These are phyloP conservation scores for Arrhamphus sclerolepis DNA, from an alignment of 2,797 vertebrate genomes.

Conservation along the genomic window DNA sequence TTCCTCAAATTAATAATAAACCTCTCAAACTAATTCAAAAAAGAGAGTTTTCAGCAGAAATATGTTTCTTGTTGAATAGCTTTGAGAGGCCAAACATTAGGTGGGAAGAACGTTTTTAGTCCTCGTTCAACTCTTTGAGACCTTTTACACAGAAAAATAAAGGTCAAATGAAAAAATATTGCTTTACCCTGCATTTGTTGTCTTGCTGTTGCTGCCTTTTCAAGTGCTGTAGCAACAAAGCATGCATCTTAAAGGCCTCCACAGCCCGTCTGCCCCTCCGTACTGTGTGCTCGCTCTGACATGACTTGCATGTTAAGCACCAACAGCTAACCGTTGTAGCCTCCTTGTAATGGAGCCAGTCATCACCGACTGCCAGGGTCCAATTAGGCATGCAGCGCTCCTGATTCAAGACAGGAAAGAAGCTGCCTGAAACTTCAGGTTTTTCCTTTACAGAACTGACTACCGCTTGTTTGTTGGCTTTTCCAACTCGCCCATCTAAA, in stretches of 20 bases:
- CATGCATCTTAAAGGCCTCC: constrained; percentile 30
- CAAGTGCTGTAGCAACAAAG: constrained; percentile 18
- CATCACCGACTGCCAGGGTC: constrained; percentile 66
- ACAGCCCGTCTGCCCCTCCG: constrained; percentile 42
- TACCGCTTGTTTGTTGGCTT: constrained; percentile 19
- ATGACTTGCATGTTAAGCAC: constrained; percentile 75
- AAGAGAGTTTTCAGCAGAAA: constrained; percentile 16
- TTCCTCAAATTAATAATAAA: constrained; percentile 29
- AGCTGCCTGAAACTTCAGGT: constrained; percentile 42
- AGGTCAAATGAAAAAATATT: neutral
- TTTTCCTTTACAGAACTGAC: constrained; percentile 5
- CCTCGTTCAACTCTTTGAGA: neutral
- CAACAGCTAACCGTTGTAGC: constrained; percentile 70
- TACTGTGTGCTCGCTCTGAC: constrained; percentile 60
- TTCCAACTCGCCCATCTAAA: neutral
- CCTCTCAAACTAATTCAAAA: constrained; percentile 27
- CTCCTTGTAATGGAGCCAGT: constrained; percentile 70
- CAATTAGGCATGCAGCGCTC: constrained; percentile 73
- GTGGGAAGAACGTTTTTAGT: constrained; percentile 7
- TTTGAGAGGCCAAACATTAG: constrained; percentile 4
- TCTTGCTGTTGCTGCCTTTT: constrained; percentile 14
- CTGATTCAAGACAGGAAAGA: constrained; percentile 51
- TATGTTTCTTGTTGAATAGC: constrained; percentile 8
- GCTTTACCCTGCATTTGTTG: neutral
- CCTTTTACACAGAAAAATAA: constrained; percentile 11